phyloP scores from a whole-genome alignment of 2,888 invertebrate species.

The Lasioglossum morio region DNA sequence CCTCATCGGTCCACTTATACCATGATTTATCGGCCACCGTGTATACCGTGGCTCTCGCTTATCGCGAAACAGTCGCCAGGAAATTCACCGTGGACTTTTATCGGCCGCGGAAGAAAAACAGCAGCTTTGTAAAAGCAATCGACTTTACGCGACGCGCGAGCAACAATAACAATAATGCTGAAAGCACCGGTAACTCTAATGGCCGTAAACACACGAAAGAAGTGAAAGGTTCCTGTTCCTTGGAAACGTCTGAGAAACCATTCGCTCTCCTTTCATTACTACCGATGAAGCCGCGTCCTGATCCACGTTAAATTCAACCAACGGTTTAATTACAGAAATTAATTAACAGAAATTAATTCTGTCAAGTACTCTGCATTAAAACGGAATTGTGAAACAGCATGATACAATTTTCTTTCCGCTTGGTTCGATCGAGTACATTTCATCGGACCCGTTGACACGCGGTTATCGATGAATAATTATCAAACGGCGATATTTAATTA shows the following conservation, averaged over 20 bases:
- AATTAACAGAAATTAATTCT: not conserved
- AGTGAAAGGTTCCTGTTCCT: constrained; percentile 47
- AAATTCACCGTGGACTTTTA: constrained; percentile 52
- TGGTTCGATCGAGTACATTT: not conserved
- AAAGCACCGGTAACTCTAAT: constrained; percentile 14
- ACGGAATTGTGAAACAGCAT: not conserved
- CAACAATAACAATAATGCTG: constrained; percentile 41
- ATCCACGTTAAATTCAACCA: too few relatives aligned
- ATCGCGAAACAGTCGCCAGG: constrained; percentile 41
- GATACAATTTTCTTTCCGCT: not conserved
- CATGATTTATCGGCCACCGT: not conserved
- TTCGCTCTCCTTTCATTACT: constrained; percentile 8
- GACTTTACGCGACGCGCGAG: not conserved
- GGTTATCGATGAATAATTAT: constrained; percentile 6
- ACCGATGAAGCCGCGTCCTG: not conserved
- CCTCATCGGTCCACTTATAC: not conserved
- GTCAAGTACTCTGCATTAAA: not conserved
- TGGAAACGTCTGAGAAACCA: constrained; percentile 30
- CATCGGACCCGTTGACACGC: not conserved
- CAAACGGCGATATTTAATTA: not conserved
- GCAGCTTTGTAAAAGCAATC: constrained; percentile 9
- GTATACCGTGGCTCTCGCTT: constrained; percentile 18
- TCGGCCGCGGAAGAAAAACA: constrained; percentile 34
- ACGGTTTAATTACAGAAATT: not conserved
- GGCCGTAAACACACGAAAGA: constrained; percentile 27